Conservation (phyloP, 2,888 invertebrate species). For the Nipponacmea schrenckii region DNA sequence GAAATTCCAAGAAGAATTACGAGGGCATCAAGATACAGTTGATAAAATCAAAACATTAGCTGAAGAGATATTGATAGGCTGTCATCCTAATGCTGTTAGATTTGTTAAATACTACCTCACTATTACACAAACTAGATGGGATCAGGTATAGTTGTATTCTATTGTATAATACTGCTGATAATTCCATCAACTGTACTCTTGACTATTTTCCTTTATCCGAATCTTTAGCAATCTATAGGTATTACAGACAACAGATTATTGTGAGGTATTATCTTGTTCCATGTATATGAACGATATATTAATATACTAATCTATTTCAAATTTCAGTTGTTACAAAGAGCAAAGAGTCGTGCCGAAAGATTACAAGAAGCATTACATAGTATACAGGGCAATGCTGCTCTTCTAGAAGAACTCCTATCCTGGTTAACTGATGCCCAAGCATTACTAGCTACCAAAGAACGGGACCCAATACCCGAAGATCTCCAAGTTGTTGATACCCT, state of each 20-base stretch:
- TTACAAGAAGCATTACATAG: conserved; percentile 61
- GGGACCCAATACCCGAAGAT: conserved; percentile 65
- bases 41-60: conserved; percentile 63
- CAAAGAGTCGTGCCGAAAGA: conserved; percentile 54
- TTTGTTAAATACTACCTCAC: conserved; percentile 68
- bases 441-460: conserved; percentile 63
- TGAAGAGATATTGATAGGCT: conserved; percentile 63
- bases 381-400: conserved; percentile 64
- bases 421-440: conserved; percentile 66
- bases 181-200: not conserved
- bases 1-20: conserved; percentile 65
- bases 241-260: too few species aligned
- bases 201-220: not conserved
- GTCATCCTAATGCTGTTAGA: conserved; percentile 66
- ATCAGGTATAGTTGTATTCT: conserved; percentile 53
- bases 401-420: conserved; percentile 64
- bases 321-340: conserved; percentile 46
- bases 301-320: too few species aligned
- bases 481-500: conserved; percentile 64
- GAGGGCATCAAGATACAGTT: conserved; percentile 61
- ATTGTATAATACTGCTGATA: not conserved
- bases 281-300: too few species aligned
- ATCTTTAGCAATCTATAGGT: not conserved
- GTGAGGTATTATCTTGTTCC: too few species aligned
- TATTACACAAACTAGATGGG: conserved; percentile 67